Percentiles rank a stretch among this genome's conserved stretches.
Conservation (phyloP, 2,113 vertebrate genomes). For the Morphnarchus princeps region DNA sequence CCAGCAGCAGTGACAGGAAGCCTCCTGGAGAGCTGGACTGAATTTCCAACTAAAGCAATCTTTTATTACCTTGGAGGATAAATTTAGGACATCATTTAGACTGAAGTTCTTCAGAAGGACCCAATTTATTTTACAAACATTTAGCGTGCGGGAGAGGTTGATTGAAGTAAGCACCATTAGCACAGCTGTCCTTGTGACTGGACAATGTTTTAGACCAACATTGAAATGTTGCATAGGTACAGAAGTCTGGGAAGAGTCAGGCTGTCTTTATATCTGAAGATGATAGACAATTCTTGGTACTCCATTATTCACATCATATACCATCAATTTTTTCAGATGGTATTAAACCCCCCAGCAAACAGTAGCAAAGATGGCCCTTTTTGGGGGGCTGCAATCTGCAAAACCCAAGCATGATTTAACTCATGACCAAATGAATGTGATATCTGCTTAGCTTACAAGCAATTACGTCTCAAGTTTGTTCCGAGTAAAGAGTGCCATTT, state of each 20-base stretch:
- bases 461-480: constrained; percentile 27
- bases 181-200: neutral
- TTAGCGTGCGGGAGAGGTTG: neutral
- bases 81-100: neutral
- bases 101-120: neutral
- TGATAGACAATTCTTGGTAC: neutral
- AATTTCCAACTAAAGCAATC: neutral
- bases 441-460: neutral
- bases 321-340: neutral
- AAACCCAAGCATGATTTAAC: neutral
- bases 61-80: neutral
- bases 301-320: neutral
- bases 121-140: neutral
- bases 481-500: neutral
- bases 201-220: neutral
- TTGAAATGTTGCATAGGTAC: neutral
- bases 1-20: neutral
- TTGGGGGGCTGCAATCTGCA: neutral
- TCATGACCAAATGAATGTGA: neutral
- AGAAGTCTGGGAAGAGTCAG: neutral
- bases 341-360: neutral
- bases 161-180: neutral
- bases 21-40: neutral
- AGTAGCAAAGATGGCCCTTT: neutral
- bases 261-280: neutral